A percentile compares a stretch with the other conserved stretches of the same genome.
Evolutionary conservation across 2,888 invertebrate genomes (phyloP).

Genomic region (Cerastis rubricosa): DNA sequence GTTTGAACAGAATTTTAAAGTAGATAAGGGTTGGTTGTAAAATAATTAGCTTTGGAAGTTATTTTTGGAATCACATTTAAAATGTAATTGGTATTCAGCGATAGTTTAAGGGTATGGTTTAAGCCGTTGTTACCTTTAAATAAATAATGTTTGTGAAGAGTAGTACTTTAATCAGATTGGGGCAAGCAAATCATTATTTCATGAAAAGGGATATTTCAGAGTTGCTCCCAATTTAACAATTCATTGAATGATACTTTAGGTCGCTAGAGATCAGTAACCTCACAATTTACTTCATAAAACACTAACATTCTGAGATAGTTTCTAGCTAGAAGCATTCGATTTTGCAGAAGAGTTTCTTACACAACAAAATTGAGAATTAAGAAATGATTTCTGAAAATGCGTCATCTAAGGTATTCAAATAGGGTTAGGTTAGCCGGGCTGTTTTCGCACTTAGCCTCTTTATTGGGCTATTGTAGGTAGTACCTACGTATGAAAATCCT

Average conservation of each 20-base stretch:
- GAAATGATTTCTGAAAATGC: not conserved
- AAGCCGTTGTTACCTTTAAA: not conserved
- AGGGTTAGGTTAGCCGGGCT: no score
- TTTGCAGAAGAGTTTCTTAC: not conserved
- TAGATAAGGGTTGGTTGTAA: constrained; percentile 2
- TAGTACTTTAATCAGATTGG: no score
- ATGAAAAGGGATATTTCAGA: not conserved
- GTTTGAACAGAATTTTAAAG: constrained; percentile 17
- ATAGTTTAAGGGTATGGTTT: not conserved
- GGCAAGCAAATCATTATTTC: not conserved
- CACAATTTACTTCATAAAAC: not conserved
- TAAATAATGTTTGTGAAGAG: constrained; percentile 1
- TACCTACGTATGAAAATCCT: no score
- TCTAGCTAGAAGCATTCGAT: not conserved
- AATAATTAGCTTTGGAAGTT: constrained; percentile 24
- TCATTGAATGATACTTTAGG: not conserved
- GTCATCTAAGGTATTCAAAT: no score
- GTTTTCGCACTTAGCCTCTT: no score
- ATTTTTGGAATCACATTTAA: constrained; percentile 26
- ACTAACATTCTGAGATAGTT: not conserved
- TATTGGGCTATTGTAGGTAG: no score
- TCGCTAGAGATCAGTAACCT: not conserved
- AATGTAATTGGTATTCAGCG: constrained; percentile 2
- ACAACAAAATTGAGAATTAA: not conserved
- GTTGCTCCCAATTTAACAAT: not conserved